Evolutionary conservation across 2,113 vertebrate genomes (phyloP).

Genomic region (Vimba vimba): DNA sequence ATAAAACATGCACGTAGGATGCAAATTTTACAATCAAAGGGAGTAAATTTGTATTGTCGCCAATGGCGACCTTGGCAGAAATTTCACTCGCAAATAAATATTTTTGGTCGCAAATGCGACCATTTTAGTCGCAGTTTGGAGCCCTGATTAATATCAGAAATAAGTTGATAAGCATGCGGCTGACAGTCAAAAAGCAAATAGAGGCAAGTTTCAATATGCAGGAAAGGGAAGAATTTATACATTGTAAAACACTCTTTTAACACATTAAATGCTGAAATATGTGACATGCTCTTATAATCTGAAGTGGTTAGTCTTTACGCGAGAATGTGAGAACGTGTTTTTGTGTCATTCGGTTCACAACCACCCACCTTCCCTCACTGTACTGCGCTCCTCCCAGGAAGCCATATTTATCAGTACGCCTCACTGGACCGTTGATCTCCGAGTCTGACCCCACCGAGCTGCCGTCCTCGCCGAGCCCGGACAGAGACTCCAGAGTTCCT

Average conservation of each 20-base stretch:
- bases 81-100: no score
- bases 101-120: no score
- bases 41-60: no score
- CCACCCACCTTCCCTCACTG: conserved; percentile 80
- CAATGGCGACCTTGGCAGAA: no score
- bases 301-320: neutral
- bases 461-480: conserved; percentile 81
- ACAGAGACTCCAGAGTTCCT: conserved; percentile 87
- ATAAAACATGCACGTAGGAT: no score
- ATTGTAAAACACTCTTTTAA: neutral
- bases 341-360: neutral
- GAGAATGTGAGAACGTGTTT: neutral
- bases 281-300: neutral
- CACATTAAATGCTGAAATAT: neutral
- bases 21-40: no score
- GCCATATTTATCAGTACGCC: conserved; percentile 89
- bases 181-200: neutral
- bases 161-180: neutral
- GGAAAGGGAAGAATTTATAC: neutral
- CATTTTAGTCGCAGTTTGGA: no score
- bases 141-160: neutral
- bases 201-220: neutral
- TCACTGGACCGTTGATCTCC: conserved; percentile 82
- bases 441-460: conserved; percentile 92
- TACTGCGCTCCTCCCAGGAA: conserved; percentile 89